Evolutionary conservation across 2,888 invertebrate species (phyloP).

Genomic region (Ecliptopera silaceata): DNA sequence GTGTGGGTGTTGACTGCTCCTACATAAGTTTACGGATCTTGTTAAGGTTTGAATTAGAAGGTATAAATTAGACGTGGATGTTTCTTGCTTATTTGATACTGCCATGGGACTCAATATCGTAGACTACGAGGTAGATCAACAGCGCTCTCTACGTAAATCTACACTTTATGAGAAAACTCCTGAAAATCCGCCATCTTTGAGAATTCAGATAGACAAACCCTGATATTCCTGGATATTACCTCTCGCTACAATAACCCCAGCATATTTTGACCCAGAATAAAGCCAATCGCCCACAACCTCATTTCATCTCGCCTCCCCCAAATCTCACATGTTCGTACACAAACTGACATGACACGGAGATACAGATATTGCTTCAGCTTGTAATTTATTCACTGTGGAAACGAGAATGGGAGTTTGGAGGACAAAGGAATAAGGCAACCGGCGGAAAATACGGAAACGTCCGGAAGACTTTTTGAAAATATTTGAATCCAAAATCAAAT

Average conservation of each 20-base stretch:
- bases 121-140: neutral
- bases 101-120: constrained; percentile 11
- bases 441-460: constrained; percentile 10
- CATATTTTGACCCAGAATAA: constrained; percentile 35
- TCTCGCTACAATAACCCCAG: constrained; percentile 11
- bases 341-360: constrained; percentile 54
- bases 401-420: constrained; percentile 25
- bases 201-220: neutral
- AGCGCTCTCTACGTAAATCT: neutral
- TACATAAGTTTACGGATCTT: constrained; percentile 67
- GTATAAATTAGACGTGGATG: constrained; percentile 72
- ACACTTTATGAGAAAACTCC: constrained; percentile 1
- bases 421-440: constrained; percentile 24
- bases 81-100: constrained; percentile 38
- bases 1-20: constrained; percentile 49
- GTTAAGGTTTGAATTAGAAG: constrained; percentile 77
- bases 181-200: neutral
- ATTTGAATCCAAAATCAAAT: neutral
- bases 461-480: constrained; percentile 5
- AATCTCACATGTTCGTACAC: constrained; percentile 59
- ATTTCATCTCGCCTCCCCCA: constrained; percentile 38
- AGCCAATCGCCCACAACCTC: constrained; percentile 31
- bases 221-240: constrained; percentile 3
- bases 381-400: constrained; percentile 36
- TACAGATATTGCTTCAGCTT: constrained; percentile 63